Conservation (phyloP, 2,888 invertebrate species). For the Parnassius orleans region DNA sequence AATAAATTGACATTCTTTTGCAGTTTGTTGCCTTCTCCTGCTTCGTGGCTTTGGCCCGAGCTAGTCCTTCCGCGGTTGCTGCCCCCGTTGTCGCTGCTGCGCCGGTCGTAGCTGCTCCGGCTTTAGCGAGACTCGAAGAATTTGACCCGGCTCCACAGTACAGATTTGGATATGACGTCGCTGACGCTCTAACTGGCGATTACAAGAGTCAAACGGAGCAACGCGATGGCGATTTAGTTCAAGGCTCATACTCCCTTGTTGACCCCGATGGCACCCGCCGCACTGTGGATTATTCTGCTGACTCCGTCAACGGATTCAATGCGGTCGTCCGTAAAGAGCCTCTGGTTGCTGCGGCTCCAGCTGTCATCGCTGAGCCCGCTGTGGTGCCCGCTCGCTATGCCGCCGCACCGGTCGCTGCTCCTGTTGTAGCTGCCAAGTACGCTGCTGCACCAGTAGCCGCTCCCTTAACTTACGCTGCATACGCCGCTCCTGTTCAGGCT, state of each 20-base stretch:
- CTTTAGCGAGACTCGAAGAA: slow-evolving; percentile 55
- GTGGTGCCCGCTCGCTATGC: slow-evolving; percentile 46
- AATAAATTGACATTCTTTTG: slow-evolving; percentile 29
- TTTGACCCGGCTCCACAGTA: slow-evolving; percentile 82
- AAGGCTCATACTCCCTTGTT: slow-evolving; percentile 62
- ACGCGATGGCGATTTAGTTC: slow-evolving; percentile 76
- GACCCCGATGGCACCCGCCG: slow-evolving; percentile 67
- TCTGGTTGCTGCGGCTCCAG: slow-evolving; percentile 49
- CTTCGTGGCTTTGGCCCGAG: slow-evolving; percentile 55
- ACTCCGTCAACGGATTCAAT: slow-evolving; percentile 64
- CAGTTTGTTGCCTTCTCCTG: slow-evolving; percentile 61
- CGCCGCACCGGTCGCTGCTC: slow-evolving; percentile 39
- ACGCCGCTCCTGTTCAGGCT: slow-evolving; percentile 31
- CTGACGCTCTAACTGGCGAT: slow-evolving; percentile 64
- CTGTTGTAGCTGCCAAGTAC: slow-evolving; percentile 35
- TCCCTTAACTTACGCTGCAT: slow-evolving; percentile 33
- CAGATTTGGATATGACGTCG: slow-evolving; percentile 64
- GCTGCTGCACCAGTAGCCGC: slow-evolving; percentile 42
- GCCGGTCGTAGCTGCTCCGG: slow-evolving; percentile 43
- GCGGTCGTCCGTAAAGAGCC: slow-evolving; percentile 64
- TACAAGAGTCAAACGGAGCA: slow-evolving; percentile 70
- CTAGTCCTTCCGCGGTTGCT: slow-evolving; percentile 45
- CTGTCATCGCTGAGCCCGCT: slow-evolving; percentile 42
- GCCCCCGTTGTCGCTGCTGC: slow-evolving; percentile 45
- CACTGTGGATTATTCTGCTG: slow-evolving; percentile 62